Evolutionary conservation across 1,140 invertebrate genomes (phyloP).

Genomic region (Uloborus diversus): DNA sequence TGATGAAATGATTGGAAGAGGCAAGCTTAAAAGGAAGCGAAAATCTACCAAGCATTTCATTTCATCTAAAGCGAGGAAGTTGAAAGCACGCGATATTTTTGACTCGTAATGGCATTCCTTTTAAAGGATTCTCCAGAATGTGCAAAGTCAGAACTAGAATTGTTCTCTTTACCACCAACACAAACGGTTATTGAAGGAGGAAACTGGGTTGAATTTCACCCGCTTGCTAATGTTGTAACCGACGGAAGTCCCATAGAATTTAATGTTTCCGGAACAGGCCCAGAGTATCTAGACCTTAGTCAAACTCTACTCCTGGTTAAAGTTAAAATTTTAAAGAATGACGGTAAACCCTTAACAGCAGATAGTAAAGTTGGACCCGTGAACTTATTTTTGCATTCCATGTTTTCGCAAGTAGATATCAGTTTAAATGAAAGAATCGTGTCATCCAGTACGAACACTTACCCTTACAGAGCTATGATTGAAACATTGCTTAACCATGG

Average conservation of each 20-base stretch:
- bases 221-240: background rate
- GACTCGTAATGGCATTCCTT: background rate
- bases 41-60: background rate
- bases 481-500: constrained; percentile 5
- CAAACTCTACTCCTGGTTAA: background rate
- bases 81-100: background rate
- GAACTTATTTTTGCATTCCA: constrained; percentile 2
- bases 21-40: constrained; percentile 1
- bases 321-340: no score
- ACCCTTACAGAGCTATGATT: constrained; percentile 1
- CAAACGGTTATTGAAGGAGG: constrained; percentile 14
- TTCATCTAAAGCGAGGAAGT: background rate
- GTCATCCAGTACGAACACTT: background rate
- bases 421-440: constrained; percentile 1
- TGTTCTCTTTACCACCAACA: constrained; percentile 1
- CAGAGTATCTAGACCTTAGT: background rate
- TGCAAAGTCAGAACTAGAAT: constrained; percentile 4
- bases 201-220: constrained; percentile 3
- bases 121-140: constrained; percentile 4
- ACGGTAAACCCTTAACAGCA: background rate
- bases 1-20: background rate
- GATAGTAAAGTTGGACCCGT: background rate
- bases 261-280: background rate
- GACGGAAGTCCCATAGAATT: constrained; percentile 17
- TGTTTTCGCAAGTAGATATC: constrained; percentile 7